Base-by-base conservation (phyloP, 2,888 invertebrate genomes). In the Nudaria mundana region DNA sequence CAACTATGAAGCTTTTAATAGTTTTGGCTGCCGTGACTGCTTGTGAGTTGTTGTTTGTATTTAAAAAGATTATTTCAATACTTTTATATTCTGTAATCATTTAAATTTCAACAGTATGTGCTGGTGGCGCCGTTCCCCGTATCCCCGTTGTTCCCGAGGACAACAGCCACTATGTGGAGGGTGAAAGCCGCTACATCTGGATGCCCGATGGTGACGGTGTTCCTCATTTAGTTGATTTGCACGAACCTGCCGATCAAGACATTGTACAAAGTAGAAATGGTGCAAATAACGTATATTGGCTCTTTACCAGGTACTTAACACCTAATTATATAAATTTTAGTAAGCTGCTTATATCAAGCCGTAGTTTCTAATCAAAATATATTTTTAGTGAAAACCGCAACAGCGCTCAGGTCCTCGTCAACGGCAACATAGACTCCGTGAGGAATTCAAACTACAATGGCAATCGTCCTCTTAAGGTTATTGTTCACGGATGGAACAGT, bases 111-210 rank as follows among this genome's bases (percentile, higher is more conserved):
- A 26, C 18, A 34, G 34, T 34, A 18, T 25, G 34, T 13, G 16
- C 69, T 30, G 63, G 71, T 16, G 55, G 49, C 31, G 67, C 67
- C 6, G 56, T 77, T 11, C 75, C 77, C 10, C 11, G 52, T 5
- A 57, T 77, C 12, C 75, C 77, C 10, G 12, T 52, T 5, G 37
- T 74, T 12, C 84, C 85, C 8, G 79, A 81, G 15, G 82, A 85
- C 44, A 87, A 87, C 44, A 82, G 80, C 42, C 72, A 81, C 55
- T 87, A 86, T 59, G 76, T 81, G 3, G 84, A 85, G 50, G 86
- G 86, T 0, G 66, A 71, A 33, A 84, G 83, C 52, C 79, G 78
- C 1, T 88, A 81, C 54, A 69, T 87, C 36, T 87, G 85, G 84
- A 83, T 87, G 74, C 77, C 82, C 1, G 78, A 87, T 56, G 74